Conservation (phyloP, 1,140 invertebrate species). For the Hyles euphorbiae region DNA sequence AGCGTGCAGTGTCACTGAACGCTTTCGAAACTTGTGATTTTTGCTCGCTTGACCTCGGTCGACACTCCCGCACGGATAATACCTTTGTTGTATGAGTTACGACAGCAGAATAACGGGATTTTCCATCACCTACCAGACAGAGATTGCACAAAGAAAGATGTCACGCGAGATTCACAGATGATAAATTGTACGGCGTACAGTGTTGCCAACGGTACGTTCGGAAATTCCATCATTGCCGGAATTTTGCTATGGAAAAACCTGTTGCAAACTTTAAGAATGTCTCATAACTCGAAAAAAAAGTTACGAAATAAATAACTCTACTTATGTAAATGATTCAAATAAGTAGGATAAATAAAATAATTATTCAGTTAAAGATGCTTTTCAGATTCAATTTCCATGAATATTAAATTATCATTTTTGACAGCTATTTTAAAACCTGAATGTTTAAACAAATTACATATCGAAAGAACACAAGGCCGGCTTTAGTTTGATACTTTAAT, state of each 20-base stretch:
- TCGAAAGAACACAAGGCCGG: no score
- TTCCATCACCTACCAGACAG: constrained; percentile 55
- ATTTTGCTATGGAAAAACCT: background rate
- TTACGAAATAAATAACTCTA: no score
- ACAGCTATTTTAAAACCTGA: no score
- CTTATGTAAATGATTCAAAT: no score
- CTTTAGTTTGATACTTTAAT: no score
- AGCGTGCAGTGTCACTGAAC: constrained; percentile 45
- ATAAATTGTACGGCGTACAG: constrained; percentile 12
- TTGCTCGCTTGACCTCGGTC: constrained; percentile 36
- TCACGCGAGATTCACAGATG: constrained; percentile 44
- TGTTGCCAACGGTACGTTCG: constrained; percentile 11
- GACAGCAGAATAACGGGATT: constrained; percentile 67
- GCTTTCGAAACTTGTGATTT: constrained; percentile 33
- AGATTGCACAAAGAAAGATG: constrained; percentile 68
- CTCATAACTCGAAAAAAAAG: no score
- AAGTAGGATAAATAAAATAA: no score
- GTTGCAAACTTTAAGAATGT: no score
- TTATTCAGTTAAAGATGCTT: no score
- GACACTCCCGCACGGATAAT: constrained; percentile 48
- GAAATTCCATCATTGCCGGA: constrained; percentile 3
- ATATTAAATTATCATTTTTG: no score
- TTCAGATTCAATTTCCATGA: no score
- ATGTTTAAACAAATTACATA: no score
- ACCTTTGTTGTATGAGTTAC: constrained; percentile 65